These are phyloP conservation scores for Metacarcinus magister DNA, from an alignment of 2,888 invertebrate species.

Conservation along the genomic window DNA sequence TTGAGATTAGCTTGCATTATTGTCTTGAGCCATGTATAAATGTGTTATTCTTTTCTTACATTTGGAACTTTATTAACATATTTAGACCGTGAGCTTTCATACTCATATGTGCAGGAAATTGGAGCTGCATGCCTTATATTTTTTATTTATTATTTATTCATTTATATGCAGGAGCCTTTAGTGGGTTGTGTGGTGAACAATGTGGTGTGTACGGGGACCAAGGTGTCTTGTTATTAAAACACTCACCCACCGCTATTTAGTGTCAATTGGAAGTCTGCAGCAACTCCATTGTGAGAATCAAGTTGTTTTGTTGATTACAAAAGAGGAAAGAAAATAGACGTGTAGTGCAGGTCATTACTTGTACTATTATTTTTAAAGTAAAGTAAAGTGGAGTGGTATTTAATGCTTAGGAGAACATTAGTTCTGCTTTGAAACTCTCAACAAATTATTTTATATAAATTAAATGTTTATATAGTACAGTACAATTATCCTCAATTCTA, in stretches of 20 bases:
- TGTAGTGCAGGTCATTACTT: not conserved
- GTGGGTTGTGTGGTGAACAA: not conserved
- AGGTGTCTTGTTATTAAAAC: not conserved
- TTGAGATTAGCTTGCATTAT: slow-evolving; percentile 18
- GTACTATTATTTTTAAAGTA: not conserved
- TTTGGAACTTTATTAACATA: not conserved
- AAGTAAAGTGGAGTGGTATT: not conserved
- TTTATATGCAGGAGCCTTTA: not conserved
- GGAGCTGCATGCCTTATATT: not conserved
- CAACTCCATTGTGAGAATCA: not conserved
- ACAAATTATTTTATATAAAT: not conserved
- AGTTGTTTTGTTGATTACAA: not conserved
- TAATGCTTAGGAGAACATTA: not conserved
- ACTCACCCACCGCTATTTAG: not conserved
- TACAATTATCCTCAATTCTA: not conserved
- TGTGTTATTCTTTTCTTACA: not conserved
- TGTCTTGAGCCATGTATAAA: not conserved
- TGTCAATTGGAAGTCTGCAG: not conserved
- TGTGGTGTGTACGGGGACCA: not conserved
- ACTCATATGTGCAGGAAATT: not conserved
- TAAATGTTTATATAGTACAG: not conserved
- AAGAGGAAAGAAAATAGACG: not conserved
- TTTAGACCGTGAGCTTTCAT: not conserved
- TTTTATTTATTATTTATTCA: not conserved
- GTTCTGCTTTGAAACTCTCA: not conserved